A percentile compares a stretch with the other conserved stretches of the same genome.
phyloP scores from a whole-genome alignment of 1,140 invertebrate species.

The Bombyx mandarina region DNA sequence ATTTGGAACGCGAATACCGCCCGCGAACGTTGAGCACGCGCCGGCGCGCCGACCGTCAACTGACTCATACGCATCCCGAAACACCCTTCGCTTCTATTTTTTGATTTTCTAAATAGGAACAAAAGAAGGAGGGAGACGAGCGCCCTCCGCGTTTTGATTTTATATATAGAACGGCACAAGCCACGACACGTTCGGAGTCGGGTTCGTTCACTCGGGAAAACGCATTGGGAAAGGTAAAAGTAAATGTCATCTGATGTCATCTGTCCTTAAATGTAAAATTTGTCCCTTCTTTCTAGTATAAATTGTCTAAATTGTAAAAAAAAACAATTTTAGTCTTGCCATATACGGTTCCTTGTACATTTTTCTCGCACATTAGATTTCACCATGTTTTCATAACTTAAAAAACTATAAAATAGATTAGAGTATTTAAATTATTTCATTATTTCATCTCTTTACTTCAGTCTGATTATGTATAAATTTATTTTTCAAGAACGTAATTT shows the following conservation, averaged over 20 bases:
- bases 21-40: conserved; percentile 40
- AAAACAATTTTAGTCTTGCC: no score
- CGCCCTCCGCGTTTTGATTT: conserved; percentile 39
- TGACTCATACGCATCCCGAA: conserved; percentile 56
- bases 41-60: conserved; percentile 43
- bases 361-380: no score
- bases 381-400: no score
- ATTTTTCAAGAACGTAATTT: no score
- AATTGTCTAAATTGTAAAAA: no score
- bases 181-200: conserved; percentile 16
- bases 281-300: no score
- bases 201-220: conserved; percentile 52
- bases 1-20: conserved; percentile 6
- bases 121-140: conserved; percentile 59
- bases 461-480: no score
- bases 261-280: no score
- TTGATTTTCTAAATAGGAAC: conserved; percentile 60
- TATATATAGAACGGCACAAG: conserved; percentile 48
- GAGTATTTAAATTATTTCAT: no score
- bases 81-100: conserved; percentile 63
- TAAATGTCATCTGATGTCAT: neutral
- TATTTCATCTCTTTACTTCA: no score
- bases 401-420: no score
- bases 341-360: no score
- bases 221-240: neutral